These are phyloP conservation scores for Dipodomys stephensi DNA, from an alignment of 2,113 vertebrate genomes.

Conservation along the genomic window DNA sequence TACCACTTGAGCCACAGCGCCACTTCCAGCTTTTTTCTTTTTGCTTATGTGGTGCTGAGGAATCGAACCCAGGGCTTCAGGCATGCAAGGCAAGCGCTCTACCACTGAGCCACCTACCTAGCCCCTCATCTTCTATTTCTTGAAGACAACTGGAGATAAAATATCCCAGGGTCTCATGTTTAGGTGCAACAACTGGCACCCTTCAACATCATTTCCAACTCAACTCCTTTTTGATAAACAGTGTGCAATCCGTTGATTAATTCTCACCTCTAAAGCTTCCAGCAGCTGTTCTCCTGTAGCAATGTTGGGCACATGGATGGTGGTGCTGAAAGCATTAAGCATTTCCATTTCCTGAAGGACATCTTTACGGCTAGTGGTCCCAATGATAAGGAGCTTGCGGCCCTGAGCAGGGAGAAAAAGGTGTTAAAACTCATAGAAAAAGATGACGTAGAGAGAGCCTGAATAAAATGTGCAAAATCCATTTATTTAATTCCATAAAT, in stretches of 20 bases:
- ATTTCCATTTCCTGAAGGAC: conserved; percentile 99
- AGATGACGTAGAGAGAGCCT: background rate
- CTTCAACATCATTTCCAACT: background rate
- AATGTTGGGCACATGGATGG: conserved; percentile 97
- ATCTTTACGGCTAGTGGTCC: conserved; percentile 96
- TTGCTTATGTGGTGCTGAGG: too few relatives aligned
- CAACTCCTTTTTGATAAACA: background rate
- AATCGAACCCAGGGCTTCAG: too few relatives aligned
- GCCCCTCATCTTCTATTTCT: background rate
- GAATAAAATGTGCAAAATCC: background rate
- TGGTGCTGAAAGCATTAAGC: conserved; percentile 97
- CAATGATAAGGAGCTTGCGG: conserved; percentile 98
- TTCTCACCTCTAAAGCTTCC: conserved; percentile 93
- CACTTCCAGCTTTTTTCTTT: too few relatives aligned
- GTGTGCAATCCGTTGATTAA: background rate
- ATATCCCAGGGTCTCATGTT: background rate
- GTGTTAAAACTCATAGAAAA: background rate
- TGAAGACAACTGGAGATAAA: background rate
- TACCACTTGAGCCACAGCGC: too few relatives aligned
- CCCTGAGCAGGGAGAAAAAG: conserved; percentile 86
- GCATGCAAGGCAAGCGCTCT: too few relatives aligned
- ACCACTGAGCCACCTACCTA: too few relatives aligned
- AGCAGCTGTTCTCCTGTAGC: conserved; percentile 92
- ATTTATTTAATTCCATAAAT: background rate
- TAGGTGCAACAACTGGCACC: background rate